These are phyloP conservation scores for Sphaerophoria taeniata DNA, from an alignment of 2,888 invertebrate genomes.

Conservation along the genomic window DNA sequence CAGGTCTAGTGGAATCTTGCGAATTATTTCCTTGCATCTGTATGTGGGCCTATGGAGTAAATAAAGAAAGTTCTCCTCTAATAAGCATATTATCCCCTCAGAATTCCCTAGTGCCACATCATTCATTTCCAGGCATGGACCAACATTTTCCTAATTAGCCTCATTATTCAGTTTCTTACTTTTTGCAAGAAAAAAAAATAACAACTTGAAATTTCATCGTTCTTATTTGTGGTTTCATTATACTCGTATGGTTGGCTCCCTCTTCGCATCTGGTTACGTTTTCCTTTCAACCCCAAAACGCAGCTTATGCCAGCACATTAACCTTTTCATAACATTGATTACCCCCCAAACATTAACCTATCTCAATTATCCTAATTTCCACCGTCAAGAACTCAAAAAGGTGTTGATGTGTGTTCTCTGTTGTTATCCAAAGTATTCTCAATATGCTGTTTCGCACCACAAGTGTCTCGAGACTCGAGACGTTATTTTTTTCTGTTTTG, in stretches of 20 bases:
- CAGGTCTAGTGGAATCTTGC: too few relatives aligned
- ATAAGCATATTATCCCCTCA: too few relatives aligned
- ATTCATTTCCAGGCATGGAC: too few relatives aligned
- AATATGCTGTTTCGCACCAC: slow-evolving; percentile 5
- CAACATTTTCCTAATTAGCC: too few relatives aligned
- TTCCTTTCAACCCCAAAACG: slow-evolving; percentile 18
- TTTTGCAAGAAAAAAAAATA: too few relatives aligned
- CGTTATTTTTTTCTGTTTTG: background rate
- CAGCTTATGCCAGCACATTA: slow-evolving; percentile 44
- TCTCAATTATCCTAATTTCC: slow-evolving; percentile 67
- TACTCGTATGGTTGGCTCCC: background rate
- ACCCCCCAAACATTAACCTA: slow-evolving; percentile 56
- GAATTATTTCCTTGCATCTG: too few relatives aligned
- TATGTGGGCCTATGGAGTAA: too few relatives aligned
- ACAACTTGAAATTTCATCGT: background rate
- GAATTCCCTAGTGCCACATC: too few relatives aligned
- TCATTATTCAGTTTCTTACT: too few relatives aligned
- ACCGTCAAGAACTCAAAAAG: slow-evolving; percentile 28
- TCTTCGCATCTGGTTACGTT: background rate
- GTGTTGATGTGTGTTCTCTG: slow-evolving; percentile 19
- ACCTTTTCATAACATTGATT: slow-evolving; percentile 63
- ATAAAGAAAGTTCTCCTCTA: too few relatives aligned
- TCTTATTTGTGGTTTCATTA: background rate
- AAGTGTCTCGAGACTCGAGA: too few relatives aligned
- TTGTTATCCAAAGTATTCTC: slow-evolving; percentile 27